Evolutionary conservation across 2,888 invertebrate species (phyloP), one percentile per base, ranked within the genome.

Genomic region (Xiphydria camelus): DNA sequence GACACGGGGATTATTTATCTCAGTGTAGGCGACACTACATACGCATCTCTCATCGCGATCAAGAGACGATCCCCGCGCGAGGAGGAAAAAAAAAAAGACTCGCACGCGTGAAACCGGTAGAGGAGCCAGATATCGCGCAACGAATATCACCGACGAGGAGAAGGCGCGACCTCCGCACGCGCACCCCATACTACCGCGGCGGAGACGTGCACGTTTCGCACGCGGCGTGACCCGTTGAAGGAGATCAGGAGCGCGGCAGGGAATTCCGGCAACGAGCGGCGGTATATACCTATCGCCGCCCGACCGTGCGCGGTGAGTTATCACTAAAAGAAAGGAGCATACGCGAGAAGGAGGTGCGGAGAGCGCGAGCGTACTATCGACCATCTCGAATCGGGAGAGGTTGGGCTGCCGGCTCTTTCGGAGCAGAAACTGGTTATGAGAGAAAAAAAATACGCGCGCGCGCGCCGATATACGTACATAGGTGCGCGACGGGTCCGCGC

Each of bases 241-340:
- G 21, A 41, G 41, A 36, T 49, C 49, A 49, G 54, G 43, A 47
- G 51, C 55, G 49, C n/a, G n/a, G n/a, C n/a, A 43, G 42, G 48
- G 51, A 56, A 56, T 56, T 51, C 44, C 53, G 51, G 53, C 53
- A 53, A 56, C 51, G 55, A n/a, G n/a, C 51, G 46, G 36, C 44
- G 56, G 50, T n/a, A n/a, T n/a, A n/a, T n/a, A n/a, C n/a, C 48
- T 51, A 53, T 56, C 53, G 53, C 48, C 50, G 42, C 48, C 48
- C 55, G 53, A 57, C 53, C 53, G 53, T 51, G 52, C 50, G 47
- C 49, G 32, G 50, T 54, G 54, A 57, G 50, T 57, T 57, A 57
- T 57, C 57, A 43, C 57, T 45, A 26, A 31, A 38, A 23, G 23
- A n/a, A 6, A n/a, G 6, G n/a, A 7, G 23, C 23, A 23, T n/a